Evolutionary conservation across 2,888 invertebrate genomes (phyloP).

Genomic region (Ophion costatus): DNA sequence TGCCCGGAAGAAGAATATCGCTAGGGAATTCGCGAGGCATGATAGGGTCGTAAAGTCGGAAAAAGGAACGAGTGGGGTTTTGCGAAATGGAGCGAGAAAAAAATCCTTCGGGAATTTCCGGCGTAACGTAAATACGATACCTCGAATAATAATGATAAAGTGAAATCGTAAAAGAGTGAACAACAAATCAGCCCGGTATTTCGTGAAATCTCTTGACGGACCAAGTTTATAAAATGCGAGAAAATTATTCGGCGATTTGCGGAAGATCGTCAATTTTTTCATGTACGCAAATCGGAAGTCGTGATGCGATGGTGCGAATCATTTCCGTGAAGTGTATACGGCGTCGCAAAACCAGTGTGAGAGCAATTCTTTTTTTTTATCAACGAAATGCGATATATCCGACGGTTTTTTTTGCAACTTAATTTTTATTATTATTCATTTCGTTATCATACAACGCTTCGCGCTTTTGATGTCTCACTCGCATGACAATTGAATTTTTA

Average conservation of each 20-base stretch:
- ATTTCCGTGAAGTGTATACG: no score
- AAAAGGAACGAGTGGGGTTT: slow-evolving; percentile 1
- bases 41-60: slow-evolving; percentile 27
- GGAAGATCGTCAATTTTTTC: no score
- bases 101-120: slow-evolving; percentile 17
- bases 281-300: no score
- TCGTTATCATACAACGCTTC: no score
- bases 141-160: slow-evolving; percentile 12
- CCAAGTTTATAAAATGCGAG: not conserved
- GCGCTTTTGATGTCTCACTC: no score
- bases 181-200: not conserved
- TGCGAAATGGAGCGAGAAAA: slow-evolving; percentile 8
- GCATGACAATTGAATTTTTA: no score
- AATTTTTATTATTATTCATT: no score
- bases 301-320: no score
- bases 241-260: not conserved
- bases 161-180: slow-evolving; percentile 8
- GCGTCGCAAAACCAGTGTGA: no score
- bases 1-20: slow-evolving; percentile 68
- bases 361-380: no score
- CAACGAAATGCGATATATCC: no score
- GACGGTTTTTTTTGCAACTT: no score
- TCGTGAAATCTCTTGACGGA: not conserved
- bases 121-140: slow-evolving; percentile 22
- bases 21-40: slow-evolving; percentile 49